phyloP scores from a whole-genome alignment of 2,113 vertebrate genomes.

The Siphamia tubifer region DNA sequence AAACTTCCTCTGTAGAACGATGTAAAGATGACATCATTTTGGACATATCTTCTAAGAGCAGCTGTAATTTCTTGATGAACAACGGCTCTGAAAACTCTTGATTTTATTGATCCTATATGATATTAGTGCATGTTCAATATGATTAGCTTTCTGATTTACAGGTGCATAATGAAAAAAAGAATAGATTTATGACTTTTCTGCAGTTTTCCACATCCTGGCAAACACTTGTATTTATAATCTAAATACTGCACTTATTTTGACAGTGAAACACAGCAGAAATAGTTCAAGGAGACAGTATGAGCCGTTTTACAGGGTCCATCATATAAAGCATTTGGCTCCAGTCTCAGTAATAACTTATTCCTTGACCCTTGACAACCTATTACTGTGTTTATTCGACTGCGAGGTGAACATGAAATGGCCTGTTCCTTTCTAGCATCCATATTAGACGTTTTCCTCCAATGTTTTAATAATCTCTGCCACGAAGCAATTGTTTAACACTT shows the following conservation, averaged over 20 bases:
- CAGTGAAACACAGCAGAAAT: too few relatives aligned
- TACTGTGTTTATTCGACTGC: not conserved
- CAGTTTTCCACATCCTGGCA: too few relatives aligned
- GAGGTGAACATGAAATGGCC: not conserved
- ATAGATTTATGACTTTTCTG: not conserved
- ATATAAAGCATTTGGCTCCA: not conserved
- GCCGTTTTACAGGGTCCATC: not conserved
- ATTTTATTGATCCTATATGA: not conserved
- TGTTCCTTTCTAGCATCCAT: not conserved
- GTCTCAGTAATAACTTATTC: not conserved
- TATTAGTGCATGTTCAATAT: too few relatives aligned
- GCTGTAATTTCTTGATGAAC: not conserved
- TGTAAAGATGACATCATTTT: constrained; percentile 38
- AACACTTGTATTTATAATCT: too few relatives aligned
- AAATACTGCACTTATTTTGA: too few relatives aligned
- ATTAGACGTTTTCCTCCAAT: not conserved
- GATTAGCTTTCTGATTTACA: too few relatives aligned
- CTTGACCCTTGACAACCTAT: not conserved
- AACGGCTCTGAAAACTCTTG: not conserved
- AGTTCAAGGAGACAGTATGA: not conserved
- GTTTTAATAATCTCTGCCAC: not conserved
- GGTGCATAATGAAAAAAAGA: too few relatives aligned
- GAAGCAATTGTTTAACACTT: not conserved
- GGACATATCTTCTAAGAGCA: not conserved
- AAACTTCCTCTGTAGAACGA: not conserved